phyloP scores from a whole-genome alignment of 2,113 vertebrate genomes.

The Myanophis thanlyinensis region DNA sequence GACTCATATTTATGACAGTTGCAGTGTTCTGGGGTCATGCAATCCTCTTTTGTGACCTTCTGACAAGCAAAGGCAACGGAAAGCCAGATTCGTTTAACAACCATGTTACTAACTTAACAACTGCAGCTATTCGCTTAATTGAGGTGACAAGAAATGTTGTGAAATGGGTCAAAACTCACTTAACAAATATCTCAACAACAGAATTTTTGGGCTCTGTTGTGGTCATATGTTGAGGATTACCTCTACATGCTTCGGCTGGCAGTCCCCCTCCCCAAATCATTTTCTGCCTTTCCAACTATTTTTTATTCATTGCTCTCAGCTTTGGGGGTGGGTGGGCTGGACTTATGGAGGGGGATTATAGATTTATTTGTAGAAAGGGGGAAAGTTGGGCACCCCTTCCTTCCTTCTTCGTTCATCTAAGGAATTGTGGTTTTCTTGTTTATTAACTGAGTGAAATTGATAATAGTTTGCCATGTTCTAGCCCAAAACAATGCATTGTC shows the following conservation, averaged over 20 bases:
- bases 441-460: neutral
- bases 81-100: too few species aligned
- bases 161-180: too few species aligned
- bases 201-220: too few species aligned
- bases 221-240: too few species aligned
- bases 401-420: neutral
- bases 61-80: too few species aligned
- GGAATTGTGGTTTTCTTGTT: neutral
- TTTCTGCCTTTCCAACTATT: neutral
- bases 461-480: neutral
- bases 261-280: neutral
- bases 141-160: too few species aligned
- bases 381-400: neutral
- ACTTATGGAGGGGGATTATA: neutral
- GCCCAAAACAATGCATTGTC: neutral
- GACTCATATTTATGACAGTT: too few species aligned
- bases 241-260: neutral
- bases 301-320: neutral
- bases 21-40: too few species aligned
- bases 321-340: neutral
- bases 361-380: neutral
- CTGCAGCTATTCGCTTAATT: too few species aligned
- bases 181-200: too few species aligned
- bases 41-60: too few species aligned
- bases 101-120: too few species aligned